Percentiles rank a stretch among this genome's conserved stretches.
Conservation (phyloP, 2,797 vertebrate genomes). For the Platyrinchus mystaceus region DNA sequence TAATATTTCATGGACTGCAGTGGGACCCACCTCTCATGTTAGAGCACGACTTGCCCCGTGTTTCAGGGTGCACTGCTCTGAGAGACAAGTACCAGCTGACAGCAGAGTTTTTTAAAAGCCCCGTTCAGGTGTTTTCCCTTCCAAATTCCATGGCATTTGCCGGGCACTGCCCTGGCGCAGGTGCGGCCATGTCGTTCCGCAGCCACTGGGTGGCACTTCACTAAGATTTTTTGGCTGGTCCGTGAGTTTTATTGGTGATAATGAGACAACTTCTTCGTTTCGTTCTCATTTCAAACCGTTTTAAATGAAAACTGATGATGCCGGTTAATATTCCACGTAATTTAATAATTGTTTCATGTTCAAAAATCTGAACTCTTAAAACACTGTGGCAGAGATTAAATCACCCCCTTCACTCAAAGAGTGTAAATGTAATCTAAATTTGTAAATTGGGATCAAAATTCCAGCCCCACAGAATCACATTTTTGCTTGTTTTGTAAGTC, state of each 20-base stretch:
- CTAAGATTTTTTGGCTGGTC: background rate
- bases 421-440: background rate
- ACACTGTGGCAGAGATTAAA: background rate
- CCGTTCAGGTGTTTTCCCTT: background rate
- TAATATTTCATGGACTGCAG: background rate
- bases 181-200: background rate
- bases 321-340: background rate
- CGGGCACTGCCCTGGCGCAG: background rate
- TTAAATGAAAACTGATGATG: background rate
- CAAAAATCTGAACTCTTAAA: background rate
- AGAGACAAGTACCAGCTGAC: background rate
- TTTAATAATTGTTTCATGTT: background rate
- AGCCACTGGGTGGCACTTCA: conserved; percentile 54
- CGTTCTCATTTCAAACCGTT: background rate
- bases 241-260: background rate
- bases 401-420: background rate
- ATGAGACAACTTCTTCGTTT: background rate
- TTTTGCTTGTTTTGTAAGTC: background rate
- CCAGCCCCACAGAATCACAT: background rate
- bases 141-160: rapidly evolving
- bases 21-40: background rate
- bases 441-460: background rate
- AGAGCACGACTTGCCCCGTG: background rate
- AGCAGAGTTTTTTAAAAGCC: background rate
- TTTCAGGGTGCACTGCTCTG: background rate